A percentile compares a stretch with the other conserved stretches of the same genome.
These are phyloP conservation scores for Trichonephila clavata DNA, from an alignment of 1,140 invertebrate genomes.

Conservation along the genomic window DNA sequence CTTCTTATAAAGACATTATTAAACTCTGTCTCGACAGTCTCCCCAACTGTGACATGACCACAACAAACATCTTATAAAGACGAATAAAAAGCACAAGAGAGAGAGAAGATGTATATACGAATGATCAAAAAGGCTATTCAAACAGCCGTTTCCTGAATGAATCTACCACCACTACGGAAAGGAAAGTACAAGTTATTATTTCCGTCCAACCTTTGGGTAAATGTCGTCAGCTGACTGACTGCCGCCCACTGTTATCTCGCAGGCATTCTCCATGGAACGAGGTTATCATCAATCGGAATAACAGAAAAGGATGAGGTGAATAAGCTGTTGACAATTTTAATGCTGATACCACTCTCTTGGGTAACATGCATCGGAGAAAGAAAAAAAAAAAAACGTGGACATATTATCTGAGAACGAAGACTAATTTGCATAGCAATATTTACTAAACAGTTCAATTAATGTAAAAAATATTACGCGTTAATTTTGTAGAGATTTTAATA, in stretches of 20 bases:
- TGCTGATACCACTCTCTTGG: not conserved
- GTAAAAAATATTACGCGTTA: no score
- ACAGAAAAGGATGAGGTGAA: not conserved
- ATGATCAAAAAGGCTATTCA: slow-evolving; percentile 12
- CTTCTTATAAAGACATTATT: not conserved
- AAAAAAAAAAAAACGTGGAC: not conserved
- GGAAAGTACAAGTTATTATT: slow-evolving; percentile 63
- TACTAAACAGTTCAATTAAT: no score
- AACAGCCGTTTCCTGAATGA: slow-evolving; percentile 56
- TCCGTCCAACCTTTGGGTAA: slow-evolving; percentile 23
- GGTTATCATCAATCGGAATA: slow-evolving; percentile 12
- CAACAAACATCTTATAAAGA: slow-evolving; percentile 39
- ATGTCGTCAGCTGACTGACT: slow-evolving; percentile 49
- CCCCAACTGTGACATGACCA: slow-evolving; percentile 9
- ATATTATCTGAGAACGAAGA: no score
- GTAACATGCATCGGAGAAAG: not conserved
- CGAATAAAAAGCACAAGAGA: slow-evolving; percentile 1
- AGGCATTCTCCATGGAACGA: not conserved
- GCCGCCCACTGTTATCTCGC: not conserved
- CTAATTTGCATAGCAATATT: no score
- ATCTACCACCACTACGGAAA: slow-evolving; percentile 27
- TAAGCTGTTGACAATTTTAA: not conserved
- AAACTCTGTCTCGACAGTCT: not conserved
- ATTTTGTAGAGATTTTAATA: no score
- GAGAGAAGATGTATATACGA: not conserved